Evolutionary conservation across 2,113 vertebrate species (phyloP).

Genomic region (Rhombomys opimus): DNA sequence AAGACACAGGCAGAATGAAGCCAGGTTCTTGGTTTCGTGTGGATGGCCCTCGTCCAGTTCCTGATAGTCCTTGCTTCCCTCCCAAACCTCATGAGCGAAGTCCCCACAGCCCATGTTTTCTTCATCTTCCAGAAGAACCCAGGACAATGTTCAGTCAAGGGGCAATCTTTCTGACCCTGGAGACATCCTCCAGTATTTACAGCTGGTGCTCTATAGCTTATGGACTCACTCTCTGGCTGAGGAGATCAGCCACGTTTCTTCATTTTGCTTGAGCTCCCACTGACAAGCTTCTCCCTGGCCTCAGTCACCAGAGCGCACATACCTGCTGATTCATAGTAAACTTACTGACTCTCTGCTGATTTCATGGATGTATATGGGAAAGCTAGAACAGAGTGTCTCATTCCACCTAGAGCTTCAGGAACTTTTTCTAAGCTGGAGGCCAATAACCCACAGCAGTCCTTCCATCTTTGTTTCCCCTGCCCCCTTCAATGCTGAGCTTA

Average conservation of each 20-base stretch:
- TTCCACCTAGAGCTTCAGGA: neutral
- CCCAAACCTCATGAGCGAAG: neutral
- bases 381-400: neutral
- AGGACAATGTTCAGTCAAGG: accelerated
- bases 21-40: neutral
- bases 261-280: accelerated
- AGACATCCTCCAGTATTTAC: accelerated
- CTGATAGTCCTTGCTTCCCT: neutral
- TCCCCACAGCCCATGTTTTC: neutral
- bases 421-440: neutral
- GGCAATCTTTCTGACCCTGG: accelerated
- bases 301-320: accelerated
- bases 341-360: accelerated
- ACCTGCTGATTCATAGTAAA: accelerated
- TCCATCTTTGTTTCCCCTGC: neutral
- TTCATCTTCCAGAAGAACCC: neutral
- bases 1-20: neutral
- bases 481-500: neutral
- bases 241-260: accelerated
- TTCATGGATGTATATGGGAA: neutral
- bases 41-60: neutral
- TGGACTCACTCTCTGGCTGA: accelerated
- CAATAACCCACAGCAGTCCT: neutral
- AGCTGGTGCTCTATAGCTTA: accelerated
- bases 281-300: neutral